Base-by-base conservation (phyloP, 2,797 vertebrate species). In the Dermochelys coriacea region DNA sequence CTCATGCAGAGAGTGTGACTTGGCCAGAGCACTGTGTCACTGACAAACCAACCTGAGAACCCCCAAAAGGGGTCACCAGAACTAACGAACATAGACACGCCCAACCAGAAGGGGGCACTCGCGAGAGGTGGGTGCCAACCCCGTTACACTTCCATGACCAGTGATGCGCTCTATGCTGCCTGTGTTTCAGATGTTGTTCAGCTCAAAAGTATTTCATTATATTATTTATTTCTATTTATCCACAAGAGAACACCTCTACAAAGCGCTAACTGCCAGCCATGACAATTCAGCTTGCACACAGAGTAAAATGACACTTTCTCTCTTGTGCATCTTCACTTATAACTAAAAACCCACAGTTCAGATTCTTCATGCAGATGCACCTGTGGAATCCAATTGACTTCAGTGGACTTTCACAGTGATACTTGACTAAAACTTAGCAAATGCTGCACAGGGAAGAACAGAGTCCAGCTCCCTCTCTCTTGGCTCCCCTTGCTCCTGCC, bases 151-250 rank as follows among this genome's bases (percentile, higher is more conserved):
- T 25, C 34, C 45, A 29, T 21, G 19, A 23, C n/a, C 64, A 9
- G n/a, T 37, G 19, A 23, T 68, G 34, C n/a, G 23, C 6, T 49
- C 19, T 84, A 52, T 11, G 23, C 29, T 41, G 10, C 23, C 49
- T 52, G 3, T 7, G 55, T 82, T 61, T 87, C 41, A 81, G 41
- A 59, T 14, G 12, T 95, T 83, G 51, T 51, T 96, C 88, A 86
- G n/a, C 61, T 94, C 68, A 87, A 27, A 89, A 83, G 11, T 71
- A 90, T 94, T 91, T 86, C 52, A 57, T 55, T 31, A 59, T 59
- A 59, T 78, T 86, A 50, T 79, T 91, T 80, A 84, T 82, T 88
- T 75, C 15, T 87, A 47, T 84, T 94, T 87, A 86, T 85, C 86
- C 83, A 81, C 52, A 83, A 82, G 55, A 91, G 18, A 52, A 64